Evolutionary conservation across 64 coral and sea anemone genomes (phyloP).

Genomic region (Orbicella faveolata): DNA sequence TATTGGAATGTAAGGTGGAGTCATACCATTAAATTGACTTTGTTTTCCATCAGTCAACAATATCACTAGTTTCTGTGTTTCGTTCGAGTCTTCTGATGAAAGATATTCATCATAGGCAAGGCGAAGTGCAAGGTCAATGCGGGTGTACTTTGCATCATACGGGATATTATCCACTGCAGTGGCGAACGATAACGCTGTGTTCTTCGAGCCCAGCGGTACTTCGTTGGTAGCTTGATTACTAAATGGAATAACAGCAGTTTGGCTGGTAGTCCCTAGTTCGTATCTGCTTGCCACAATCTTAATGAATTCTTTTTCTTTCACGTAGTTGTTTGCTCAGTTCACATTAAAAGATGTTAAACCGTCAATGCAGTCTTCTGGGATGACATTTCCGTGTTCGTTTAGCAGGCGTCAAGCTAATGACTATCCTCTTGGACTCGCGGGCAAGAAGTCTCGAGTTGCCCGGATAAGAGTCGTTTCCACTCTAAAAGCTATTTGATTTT

Average conservation of each 20-base stretch:
- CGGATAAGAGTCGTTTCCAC: too few relatives aligned
- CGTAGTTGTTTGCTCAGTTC: background rate
- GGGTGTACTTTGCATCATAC: background rate
- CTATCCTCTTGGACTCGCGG: too few relatives aligned
- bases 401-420: too few relatives aligned
- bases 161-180: background rate
- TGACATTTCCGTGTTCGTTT: too few relatives aligned
- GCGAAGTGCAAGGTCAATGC: background rate
- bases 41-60: slow-evolving; percentile 7
- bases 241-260: slow-evolving; percentile 1
- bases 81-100: background rate
- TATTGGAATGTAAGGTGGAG: background rate
- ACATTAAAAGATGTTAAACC: too few relatives aligned
- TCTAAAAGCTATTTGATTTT: too few relatives aligned
- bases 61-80: background rate
- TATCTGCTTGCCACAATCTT: slow-evolving; percentile 1
- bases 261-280: background rate
- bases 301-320: background rate
- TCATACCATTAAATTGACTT: background rate
- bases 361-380: too few relatives aligned
- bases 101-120: slow-evolving; percentile 1
- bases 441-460: too few relatives aligned
- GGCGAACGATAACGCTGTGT: background rate
- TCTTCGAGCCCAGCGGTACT: background rate
- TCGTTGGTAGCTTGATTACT: background rate